Conservation (phyloP, 2,113 vertebrate genomes). For the Odobenus rosmarus region DNA sequence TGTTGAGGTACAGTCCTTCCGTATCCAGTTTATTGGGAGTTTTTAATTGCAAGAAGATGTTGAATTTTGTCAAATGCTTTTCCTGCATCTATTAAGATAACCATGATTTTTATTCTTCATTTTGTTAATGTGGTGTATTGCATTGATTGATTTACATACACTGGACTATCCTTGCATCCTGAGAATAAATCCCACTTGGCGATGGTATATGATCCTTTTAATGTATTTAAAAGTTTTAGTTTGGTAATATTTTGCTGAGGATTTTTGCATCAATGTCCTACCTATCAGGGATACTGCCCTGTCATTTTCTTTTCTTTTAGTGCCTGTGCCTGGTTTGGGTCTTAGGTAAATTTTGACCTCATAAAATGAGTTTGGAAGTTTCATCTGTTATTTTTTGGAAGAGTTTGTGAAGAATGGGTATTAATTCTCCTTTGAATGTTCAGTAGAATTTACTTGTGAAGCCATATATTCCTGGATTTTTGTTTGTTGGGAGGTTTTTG, state of each 20-base stretch:
- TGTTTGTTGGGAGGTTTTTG: neutral
- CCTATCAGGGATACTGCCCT: neutral
- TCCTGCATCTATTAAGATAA: neutral
- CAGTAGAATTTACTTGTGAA: neutral
- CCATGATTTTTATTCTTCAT: neutral
- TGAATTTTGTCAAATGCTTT: neutral
- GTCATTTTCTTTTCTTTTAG: neutral
- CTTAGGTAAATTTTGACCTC: neutral
- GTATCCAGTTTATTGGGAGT: neutral
- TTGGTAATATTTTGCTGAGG: neutral
- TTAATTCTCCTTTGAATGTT: constrained; percentile 2
- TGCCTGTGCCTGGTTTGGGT: neutral
- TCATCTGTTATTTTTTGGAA: neutral
- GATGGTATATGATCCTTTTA: neutral
- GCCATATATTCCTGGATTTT: neutral
- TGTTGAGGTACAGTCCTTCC: neutral
- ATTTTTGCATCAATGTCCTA: neutral
- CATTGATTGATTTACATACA: neutral
- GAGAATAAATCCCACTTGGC: neutral
- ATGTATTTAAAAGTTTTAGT: neutral
- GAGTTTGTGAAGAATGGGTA: neutral
- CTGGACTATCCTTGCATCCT: neutral
- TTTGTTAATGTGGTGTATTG: neutral
- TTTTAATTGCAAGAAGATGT: neutral
- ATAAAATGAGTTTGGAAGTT: neutral